Evolutionary conservation across 1,140 invertebrate genomes (phyloP).

Genomic region (Geopemphigus sp.): DNA sequence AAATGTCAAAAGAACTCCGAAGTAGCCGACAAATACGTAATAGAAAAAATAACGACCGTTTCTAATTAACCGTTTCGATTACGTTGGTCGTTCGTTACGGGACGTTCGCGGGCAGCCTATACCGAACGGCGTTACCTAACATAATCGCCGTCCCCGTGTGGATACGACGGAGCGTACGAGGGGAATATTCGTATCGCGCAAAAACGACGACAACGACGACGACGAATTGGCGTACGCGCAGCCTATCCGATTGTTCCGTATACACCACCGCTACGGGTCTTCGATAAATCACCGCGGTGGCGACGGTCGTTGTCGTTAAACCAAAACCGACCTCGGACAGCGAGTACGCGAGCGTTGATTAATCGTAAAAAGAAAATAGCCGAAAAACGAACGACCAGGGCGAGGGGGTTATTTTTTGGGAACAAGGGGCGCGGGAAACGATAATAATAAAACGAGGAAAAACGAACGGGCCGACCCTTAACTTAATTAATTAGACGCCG

Average conservation of each 20-base stretch:
- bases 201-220: too few species aligned
- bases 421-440: background rate
- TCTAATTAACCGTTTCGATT: slow-evolving; percentile 8
- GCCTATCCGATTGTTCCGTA: background rate
- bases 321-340: background rate
- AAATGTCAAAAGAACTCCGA: slow-evolving; percentile 28
- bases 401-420: background rate
- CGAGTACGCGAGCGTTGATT: background rate
- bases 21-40: background rate
- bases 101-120: too few species aligned
- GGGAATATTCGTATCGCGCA: too few species aligned
- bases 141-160: too few species aligned
- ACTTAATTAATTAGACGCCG: slow-evolving; percentile 26
- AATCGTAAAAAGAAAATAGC: background rate
- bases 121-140: too few species aligned
- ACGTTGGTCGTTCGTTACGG: too few species aligned
- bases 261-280: background rate
- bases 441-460: too few species aligned
- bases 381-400: too few species aligned
- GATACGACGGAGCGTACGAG: too few species aligned
- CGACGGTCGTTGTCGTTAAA: background rate
- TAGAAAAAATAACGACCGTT: background rate
- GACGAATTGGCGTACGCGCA: too few species aligned
- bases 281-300: slow-evolving; percentile 2
- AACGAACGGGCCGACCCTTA: background rate